A percentile compares a stretch with the other conserved stretches of the same genome.
phyloP scores from a whole-genome alignment of 2,797 vertebrate species.

The Epinephelus coioides region DNA sequence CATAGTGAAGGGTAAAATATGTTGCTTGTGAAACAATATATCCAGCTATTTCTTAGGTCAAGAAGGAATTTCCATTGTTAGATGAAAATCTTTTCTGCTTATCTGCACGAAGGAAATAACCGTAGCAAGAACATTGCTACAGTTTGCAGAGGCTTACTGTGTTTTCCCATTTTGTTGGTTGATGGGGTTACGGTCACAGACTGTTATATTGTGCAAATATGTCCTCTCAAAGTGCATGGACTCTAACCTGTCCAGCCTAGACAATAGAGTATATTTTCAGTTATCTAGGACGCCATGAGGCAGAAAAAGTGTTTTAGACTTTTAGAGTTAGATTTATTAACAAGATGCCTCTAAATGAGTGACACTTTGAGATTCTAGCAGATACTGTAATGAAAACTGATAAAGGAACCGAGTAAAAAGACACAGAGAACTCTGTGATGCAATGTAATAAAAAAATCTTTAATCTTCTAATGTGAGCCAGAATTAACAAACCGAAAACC shows the following conservation, averaged over 20 bases:
- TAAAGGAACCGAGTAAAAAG: neutral
- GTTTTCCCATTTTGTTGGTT: neutral
- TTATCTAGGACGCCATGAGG: neutral
- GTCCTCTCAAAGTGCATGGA: neutral
- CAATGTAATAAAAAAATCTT: neutral
- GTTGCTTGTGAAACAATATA: conserved; percentile 1
- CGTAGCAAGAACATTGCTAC: neutral
- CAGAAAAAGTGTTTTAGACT: neutral
- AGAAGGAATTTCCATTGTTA: neutral
- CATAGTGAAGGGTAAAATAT: neutral
- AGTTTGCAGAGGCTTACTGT: neutral
- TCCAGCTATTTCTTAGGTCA: neutral
- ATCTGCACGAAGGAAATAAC: neutral
- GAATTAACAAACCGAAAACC: conserved; percentile 3
- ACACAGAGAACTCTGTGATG: neutral
- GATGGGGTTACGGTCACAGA: neutral
- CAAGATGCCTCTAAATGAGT: neutral
- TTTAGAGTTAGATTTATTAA: neutral
- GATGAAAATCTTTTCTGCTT: conserved; percentile 1
- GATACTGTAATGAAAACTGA: neutral
- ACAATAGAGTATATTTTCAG: neutral
- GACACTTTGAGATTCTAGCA: neutral
- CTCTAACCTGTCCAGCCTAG: neutral
- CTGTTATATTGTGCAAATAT: too few species aligned
- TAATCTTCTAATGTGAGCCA: neutral